A percentile compares a stretch with the other conserved stretches of the same genome.
Evolutionary conservation across 2,113 vertebrate species (phyloP).

Genomic region (Ciconia maguari): DNA sequence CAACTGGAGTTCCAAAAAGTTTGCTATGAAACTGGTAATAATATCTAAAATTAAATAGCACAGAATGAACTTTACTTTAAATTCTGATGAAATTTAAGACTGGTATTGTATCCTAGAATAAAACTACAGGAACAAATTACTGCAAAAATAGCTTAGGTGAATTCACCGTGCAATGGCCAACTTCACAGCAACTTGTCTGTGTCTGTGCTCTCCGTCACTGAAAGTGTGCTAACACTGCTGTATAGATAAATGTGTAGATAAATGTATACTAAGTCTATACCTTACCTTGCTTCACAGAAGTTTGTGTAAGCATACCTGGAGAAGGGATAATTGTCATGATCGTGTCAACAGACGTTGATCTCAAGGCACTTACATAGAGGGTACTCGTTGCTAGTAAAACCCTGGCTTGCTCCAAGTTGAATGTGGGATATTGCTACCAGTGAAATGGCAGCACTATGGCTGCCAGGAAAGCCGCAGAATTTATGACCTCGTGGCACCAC

Average conservation of each 20-base stretch:
- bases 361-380: neutral
- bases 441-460: neutral
- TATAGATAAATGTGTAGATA: neutral
- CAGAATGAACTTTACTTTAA: neutral
- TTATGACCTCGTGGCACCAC: neutral
- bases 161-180: neutral
- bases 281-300: neutral
- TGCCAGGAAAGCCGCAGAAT: neutral
- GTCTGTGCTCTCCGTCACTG: neutral
- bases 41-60: neutral
- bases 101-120: neutral
- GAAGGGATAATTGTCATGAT: neutral
- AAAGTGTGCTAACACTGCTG: neutral
- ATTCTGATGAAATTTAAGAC: neutral
- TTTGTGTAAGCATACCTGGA: neutral
- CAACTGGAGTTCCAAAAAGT: neutral
- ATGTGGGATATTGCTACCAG: neutral
- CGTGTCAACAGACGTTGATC: neutral
- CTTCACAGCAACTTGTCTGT: neutral
- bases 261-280: neutral
- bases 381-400: neutral
- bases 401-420: neutral
- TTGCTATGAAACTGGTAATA: neutral
- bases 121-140: neutral
- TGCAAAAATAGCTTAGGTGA: neutral